phyloP scores from a whole-genome alignment of 2,888 invertebrate species.

The Endomychus coccineus region DNA sequence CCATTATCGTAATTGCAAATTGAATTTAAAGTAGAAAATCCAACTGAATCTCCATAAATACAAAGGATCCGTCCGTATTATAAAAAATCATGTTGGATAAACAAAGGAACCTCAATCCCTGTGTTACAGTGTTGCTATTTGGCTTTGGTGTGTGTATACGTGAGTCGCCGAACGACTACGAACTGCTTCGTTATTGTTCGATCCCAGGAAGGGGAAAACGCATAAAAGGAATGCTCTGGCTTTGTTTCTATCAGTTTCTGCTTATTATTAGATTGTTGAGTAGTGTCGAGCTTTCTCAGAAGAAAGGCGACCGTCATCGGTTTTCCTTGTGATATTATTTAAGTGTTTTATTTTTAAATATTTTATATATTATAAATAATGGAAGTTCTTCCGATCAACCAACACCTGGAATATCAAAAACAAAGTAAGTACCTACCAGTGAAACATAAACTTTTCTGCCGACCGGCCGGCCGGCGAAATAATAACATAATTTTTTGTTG shows the following conservation, averaged over 20 bases:
- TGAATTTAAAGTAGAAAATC: too few species aligned
- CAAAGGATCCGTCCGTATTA: too few species aligned
- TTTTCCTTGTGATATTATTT: conserved; percentile 33
- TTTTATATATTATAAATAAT: conserved; percentile 26
- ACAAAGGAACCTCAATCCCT: conserved; percentile 14
- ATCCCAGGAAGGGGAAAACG: conserved; percentile 6
- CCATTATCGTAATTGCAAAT: too few species aligned
- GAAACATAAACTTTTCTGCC: too few species aligned
- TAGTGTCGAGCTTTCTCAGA: conserved; percentile 24
- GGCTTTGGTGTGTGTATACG: conserved; percentile 13
- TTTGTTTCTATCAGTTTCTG: conserved; percentile 7
- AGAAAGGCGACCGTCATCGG: conserved; percentile 29
- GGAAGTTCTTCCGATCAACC: conserved; percentile 36
- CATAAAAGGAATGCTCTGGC: conserved; percentile 10
- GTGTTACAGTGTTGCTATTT: too few species aligned
- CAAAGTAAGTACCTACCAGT: conserved; percentile 32
- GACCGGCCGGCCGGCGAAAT: too few species aligned
- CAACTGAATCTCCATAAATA: too few species aligned
- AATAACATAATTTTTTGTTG: neutral
- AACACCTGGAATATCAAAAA: conserved; percentile 35
- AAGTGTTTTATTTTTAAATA: conserved; percentile 28
- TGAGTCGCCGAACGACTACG: conserved; percentile 9
- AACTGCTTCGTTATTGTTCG: conserved; percentile 7
- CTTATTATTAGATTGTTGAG: conserved; percentile 1
- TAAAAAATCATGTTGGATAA: conserved; percentile 13